Base-by-base conservation (phyloP, 1,140 invertebrate species). In the Diorhabda carinulata region DNA sequence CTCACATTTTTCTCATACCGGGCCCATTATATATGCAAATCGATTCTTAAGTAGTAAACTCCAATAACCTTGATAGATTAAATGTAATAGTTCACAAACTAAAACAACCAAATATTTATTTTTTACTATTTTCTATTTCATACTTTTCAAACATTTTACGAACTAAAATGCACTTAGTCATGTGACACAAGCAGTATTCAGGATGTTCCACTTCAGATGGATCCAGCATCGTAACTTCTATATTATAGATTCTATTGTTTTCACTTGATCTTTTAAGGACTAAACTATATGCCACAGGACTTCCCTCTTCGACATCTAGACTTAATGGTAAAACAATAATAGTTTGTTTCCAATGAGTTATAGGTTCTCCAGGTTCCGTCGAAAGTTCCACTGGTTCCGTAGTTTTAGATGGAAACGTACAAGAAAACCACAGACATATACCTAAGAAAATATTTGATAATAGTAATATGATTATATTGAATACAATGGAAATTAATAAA, bases 291-390 rank as follows among this genome's bases (percentile, higher is more conserved):
- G 89, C 88, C 10, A 92, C 83, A 4, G 91, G 88, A 72, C 89
- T 85, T 1, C 82, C 83, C 74, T 83, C 78, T 68, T 88, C 86
- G 0, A 89, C 79, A 52, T 78, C 71, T 45, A 78, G 72, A 62
- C 84, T 83, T 64, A 85, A 79, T 6, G 87, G 87, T 47, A 89
- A 74, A 3, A 88, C 83, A 80, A 99, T 97, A 5, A 97, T 88
- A 2, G 96, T 98, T 82, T 99, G 98, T 82, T 98, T 98, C 97
- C 97, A 99, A 83, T 99, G 97, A 5, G 97, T 99, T 62, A 86
- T 84, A 70, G 86, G 85, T 76, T 87, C 87, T 70, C 84, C 84
- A 64, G 91, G 96, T 76, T 89, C 90, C 72, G 92, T 94, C 66
- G 88, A 89, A 59, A 95, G 85, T 6, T 83, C 79, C n/a, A 92